phyloP scores from a whole-genome alignment of 2,888 invertebrate species.

The Drosophila longiperda region DNA sequence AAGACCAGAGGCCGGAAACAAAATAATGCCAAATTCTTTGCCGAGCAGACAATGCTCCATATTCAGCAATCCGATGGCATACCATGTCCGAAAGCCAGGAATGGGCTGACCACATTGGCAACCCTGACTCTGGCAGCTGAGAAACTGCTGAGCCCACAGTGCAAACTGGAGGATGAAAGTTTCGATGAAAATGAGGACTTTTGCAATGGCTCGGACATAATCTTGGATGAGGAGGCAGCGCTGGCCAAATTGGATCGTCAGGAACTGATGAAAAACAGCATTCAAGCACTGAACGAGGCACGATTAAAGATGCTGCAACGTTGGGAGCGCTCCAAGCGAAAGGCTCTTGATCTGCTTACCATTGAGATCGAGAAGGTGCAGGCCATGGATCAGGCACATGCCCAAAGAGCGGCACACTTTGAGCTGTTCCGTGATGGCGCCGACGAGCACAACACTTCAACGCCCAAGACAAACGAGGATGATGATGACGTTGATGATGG shows the following conservation, averaged over 20 bases:
- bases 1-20: constrained; percentile 23
- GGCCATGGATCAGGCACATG: constrained; percentile 43
- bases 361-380: constrained; percentile 66
- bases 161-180: constrained; percentile 4
- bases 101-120: constrained; percentile 46
- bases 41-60: constrained; percentile 56
- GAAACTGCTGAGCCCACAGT: constrained; percentile 38
- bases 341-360: constrained; percentile 57
- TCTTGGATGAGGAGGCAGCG: constrained; percentile 38
- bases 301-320: constrained; percentile 42
- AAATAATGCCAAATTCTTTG: constrained; percentile 47
- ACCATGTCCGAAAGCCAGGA: constrained; percentile 5
- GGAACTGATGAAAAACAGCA: constrained; percentile 41
- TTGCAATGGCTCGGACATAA: not conserved
- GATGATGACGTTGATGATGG: constrained; percentile 42
- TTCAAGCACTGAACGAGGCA: constrained; percentile 54
- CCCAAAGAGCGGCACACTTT: constrained; percentile 28
- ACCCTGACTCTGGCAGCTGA: constrained; percentile 65
- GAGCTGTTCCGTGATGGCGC: constrained; percentile 44
- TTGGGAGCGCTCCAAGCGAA: constrained; percentile 69
- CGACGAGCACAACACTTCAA: constrained; percentile 60
- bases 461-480: constrained; percentile 55
- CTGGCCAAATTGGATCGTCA: constrained; percentile 27
- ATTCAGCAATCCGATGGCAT: constrained; percentile 53
- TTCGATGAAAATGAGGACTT: not conserved